A percentile compares a stretch with the other conserved stretches of the same genome.
Evolutionary conservation across 2,888 invertebrate genomes (phyloP).

Genomic region (Drosophila maculinotata): DNA sequence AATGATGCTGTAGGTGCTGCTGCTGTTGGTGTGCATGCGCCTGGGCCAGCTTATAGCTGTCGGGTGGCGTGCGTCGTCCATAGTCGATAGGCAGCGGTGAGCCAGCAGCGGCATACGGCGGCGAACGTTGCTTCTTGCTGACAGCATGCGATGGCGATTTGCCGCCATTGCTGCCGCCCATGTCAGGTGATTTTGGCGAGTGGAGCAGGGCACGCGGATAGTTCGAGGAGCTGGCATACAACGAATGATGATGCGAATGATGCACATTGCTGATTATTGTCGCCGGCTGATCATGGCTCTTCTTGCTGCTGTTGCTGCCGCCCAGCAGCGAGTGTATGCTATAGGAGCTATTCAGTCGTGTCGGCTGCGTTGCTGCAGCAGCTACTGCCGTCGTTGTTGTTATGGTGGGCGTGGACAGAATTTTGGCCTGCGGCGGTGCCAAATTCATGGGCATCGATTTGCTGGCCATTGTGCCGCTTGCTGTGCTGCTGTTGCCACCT

Average conservation of each 20-base stretch:
- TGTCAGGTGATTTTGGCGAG: conserved; percentile 85
- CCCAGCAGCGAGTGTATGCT: conserved; percentile 94
- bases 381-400: conserved; percentile 36
- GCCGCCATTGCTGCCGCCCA: conserved; percentile 79
- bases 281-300: conserved; percentile 66
- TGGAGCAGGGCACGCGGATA: conserved; percentile 82
- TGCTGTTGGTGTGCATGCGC: conserved; percentile 63
- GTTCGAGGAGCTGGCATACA: conserved; percentile 79
- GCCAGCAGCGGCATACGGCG: conserved; percentile 77
- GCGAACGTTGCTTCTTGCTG: conserved; percentile 81
- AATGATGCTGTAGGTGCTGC: conserved; percentile 69
- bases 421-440: conserved; percentile 67
- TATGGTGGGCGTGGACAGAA: conserved; percentile 34
- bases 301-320: conserved; percentile 72
- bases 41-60: conserved; percentile 63
- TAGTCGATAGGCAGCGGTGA: conserved; percentile 79
- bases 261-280: conserved; percentile 76
- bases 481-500: conserved; percentile 35
- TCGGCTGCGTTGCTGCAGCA: conserved; percentile 54
- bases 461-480: conserved; percentile 29
- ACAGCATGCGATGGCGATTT: conserved; percentile 75
- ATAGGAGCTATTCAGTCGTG: conserved; percentile 89
- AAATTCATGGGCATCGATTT: conserved; percentile 66
- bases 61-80: conserved; percentile 75
- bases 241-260: conserved; percentile 64